Base-by-base conservation (phyloP, 2,113 vertebrate species). In the Anarrhichthys ocellatus region DNA sequence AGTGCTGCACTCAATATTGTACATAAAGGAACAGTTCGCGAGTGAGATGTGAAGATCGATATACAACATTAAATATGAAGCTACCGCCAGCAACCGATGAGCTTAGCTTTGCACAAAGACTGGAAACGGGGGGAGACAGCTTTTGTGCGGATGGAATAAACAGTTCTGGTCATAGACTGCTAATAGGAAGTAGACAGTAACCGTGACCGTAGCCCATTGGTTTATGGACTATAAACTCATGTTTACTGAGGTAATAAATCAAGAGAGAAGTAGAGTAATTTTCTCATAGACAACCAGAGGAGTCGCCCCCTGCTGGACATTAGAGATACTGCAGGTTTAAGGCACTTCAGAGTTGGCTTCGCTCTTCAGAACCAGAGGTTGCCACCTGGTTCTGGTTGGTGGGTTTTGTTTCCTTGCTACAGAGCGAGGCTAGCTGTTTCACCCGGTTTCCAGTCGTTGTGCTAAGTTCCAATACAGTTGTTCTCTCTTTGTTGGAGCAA, bases 31-130 rank as follows among this genome's bases (percentile, higher is more conserved):
- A 20, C 20, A 5, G 5, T 64, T 40, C 1, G 5, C 11, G 15
- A 61, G 56, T 58, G 4, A 62, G 14, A 40, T 14, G 4, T 32
- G 34, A 2, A 34, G 6, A 62, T 22, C 2, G 4, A 14, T 15
- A 14, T 15, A 40, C 22, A 6, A n/a, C 17, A 15, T 22, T 42
- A 44, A 44, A 61, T 32, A 46, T 61, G 18, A 15, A 61, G 3
- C 56, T 32, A 18, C 22, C 24, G 50, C 66, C 44, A 32, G 44
- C 7, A 18, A 5, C 4, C 2, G 8, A 4, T 50, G 56, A 56
- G 68, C 48, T 56, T 70, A 72, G 69, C 24, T 61, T 61, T 20
- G 29, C 9, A 61, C 5, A n/a, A 52, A 52, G 46, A 71, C 68
- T 54, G 32, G 20, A 27, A 40, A 56, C 20, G 10, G 11, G 3